phyloP scores from a whole-genome alignment of 2,113 vertebrate species.

The Zosterops hypoxanthus region DNA sequence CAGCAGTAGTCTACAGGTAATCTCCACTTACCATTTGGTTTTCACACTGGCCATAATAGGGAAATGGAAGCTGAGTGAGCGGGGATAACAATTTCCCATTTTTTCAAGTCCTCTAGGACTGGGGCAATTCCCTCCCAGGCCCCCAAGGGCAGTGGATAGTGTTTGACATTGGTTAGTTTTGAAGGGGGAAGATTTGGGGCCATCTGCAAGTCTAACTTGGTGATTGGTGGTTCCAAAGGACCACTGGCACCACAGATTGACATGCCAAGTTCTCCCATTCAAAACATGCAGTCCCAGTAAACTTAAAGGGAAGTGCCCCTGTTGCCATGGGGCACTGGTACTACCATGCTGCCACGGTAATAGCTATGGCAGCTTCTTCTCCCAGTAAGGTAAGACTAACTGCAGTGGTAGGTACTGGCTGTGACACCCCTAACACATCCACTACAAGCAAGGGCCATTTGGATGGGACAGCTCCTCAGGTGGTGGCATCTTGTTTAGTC shows the following conservation, averaged over 20 bases:
- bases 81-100: neutral
- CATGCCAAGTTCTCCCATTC: neutral
- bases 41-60: no score
- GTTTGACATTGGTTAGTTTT: neutral
- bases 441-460: fast-evolving
- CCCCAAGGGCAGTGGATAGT: neutral
- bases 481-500: neutral
- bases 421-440: neutral
- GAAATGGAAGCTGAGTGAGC: neutral
- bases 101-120: neutral
- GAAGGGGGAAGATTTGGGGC: neutral
- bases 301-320: neutral
- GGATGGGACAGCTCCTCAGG: neutral
- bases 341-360: no score
- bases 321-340: no score
- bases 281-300: neutral
- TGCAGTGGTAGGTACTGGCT: no score
- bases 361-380: neutral
- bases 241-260: neutral
- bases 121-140: neutral
- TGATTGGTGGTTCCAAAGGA: neutral
- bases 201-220: neutral
- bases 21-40: neutral
- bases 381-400: neutral
- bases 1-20: fast-evolving